Percentiles rank a stretch among this genome's conserved stretches.
Evolutionary conservation across 2,797 vertebrate genomes (phyloP).

Genomic region (Chaenodraco wilsoni): DNA sequence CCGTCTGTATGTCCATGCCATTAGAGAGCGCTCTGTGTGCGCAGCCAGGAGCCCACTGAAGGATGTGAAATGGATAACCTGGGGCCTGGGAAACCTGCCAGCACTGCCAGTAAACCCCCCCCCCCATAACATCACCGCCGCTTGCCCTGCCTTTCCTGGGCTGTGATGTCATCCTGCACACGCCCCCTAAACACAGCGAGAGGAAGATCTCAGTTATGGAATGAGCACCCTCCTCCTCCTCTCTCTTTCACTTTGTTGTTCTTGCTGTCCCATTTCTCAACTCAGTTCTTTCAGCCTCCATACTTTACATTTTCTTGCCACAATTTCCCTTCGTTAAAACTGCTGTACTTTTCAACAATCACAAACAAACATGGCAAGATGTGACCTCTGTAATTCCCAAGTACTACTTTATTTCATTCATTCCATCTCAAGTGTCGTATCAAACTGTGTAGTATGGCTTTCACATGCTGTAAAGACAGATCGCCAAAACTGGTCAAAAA

Average conservation of each 20-base stretch:
- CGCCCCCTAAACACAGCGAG: not conserved
- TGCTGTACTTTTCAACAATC: not conserved
- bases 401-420: not conserved
- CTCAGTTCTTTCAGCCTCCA: not conserved
- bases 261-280: not conserved
- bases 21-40: conserved; percentile 19
- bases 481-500: too few species aligned
- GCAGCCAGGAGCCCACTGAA: conserved; percentile 49
- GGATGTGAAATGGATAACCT: conserved; percentile 67
- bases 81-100: conserved; percentile 54
- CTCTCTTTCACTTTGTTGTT: not conserved
- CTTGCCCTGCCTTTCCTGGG: conserved; percentile 26
- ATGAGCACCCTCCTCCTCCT: not conserved
- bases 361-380: not conserved
- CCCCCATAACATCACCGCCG: not conserved
- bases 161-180: conserved; percentile 53
- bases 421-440: not conserved
- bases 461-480: not conserved
- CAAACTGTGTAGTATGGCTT: not conserved
- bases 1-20: conserved; percentile 17
- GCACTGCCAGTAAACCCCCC: conserved; percentile 56
- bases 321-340: not conserved
- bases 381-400: not conserved
- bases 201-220: not conserved
- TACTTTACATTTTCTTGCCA: not conserved